These are phyloP conservation scores for Atethmia centrago DNA, from an alignment of 2,888 invertebrate genomes.

Conservation along the genomic window DNA sequence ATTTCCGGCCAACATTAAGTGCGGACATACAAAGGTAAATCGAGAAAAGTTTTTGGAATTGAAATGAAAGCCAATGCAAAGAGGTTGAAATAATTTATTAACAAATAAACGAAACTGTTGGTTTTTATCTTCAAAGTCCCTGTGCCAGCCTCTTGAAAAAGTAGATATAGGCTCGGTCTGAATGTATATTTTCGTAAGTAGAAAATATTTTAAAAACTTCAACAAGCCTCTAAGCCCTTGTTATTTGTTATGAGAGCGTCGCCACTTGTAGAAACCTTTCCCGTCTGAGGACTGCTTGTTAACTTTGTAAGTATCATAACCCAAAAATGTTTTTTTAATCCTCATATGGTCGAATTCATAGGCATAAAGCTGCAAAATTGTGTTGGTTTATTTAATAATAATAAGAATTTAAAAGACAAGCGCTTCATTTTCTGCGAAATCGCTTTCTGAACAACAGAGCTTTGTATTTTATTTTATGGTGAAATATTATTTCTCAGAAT, in stretches of 20 bases:
- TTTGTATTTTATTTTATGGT: neutral
- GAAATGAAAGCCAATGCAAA: neutral
- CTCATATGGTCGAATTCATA: constrained; percentile 32
- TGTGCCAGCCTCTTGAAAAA: neutral
- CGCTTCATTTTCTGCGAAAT: neutral
- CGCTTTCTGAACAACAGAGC: neutral
- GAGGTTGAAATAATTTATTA: neutral
- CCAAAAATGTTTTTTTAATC: constrained; percentile 22
- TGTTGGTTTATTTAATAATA: constrained; percentile 18
- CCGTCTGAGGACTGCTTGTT: constrained; percentile 41
- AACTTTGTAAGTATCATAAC: constrained; percentile 47
- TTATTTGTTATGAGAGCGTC: constrained; percentile 45
- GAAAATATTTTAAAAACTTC: constrained; percentile 6
- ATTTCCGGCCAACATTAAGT: neutral
- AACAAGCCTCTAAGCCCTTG: constrained; percentile 19
- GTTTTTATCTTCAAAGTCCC: neutral
- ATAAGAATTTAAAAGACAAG: neutral
- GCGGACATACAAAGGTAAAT: neutral
- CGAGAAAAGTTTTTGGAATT: neutral
- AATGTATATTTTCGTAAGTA: neutral
- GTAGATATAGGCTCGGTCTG: too few species aligned
- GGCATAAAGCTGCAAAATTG: constrained; percentile 1
- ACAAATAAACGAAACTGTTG: neutral
- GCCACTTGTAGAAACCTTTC: constrained; percentile 47
- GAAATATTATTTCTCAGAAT: neutral